Evolutionary conservation across 2,797 vertebrate species (phyloP), one percentile per base, ranked within the genome.

Genomic region (Leptoclinus maculatus): DNA sequence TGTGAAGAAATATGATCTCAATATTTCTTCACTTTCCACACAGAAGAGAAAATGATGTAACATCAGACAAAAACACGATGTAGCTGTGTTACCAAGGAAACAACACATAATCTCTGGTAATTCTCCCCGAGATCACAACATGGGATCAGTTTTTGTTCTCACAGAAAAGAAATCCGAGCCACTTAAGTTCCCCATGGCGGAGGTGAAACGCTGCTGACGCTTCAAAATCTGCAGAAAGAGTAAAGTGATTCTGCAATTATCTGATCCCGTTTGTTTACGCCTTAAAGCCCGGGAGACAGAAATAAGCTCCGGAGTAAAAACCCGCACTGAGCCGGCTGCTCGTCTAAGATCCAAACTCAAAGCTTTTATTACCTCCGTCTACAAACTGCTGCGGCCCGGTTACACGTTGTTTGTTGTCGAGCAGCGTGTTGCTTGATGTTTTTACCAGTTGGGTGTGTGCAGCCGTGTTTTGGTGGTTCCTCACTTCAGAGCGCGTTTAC

Each of bases 181-280:
- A 66, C 72, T 86, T 83, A 70, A 78, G 76, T 83, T 84, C 76
- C 63, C 76, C 5, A 29, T 80, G 85, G 82, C 72, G n/a, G 69
- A 85, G 74, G 53, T 65, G 53, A 82, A 84, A 54, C 53, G 51
- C 0, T 73, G 84, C 76, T 81, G 84, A 86, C 47, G 54, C 74
- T 82, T 84, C 64, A 72, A 4, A 72, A 68, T 81, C 79, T 78
- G 68, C 76, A 78, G 83, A 14, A 1, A 34, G 54, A 74, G 79
- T 80, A 74, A 89, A 87, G 82, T 32, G 79, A 86, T 77, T 71
- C 83, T 4, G 80, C 73, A 83, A 88, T 89, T 85, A 91, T 85
- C 83, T 83, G 12, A 87, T 87, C 79, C 78, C 38, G 66, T 69
- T 77, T 87, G 89, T 90, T 91, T 91, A 81, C 23, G 58, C 79